Base-by-base conservation (phyloP, 2,797 vertebrate species). In the Sternotherus odoratus region DNA sequence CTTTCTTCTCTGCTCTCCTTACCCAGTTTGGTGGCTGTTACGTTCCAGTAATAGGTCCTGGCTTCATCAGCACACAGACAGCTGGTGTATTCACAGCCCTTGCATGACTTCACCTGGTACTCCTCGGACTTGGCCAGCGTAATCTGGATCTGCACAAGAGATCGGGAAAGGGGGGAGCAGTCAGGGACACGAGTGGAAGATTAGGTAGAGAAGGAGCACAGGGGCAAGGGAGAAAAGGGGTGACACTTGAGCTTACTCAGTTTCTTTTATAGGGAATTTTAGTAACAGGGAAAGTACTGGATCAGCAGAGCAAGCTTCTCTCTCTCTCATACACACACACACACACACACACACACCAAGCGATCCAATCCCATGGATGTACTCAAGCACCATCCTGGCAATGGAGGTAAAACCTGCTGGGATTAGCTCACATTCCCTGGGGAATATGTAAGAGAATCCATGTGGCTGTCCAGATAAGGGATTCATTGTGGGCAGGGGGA, bases 31-130 rank as follows among this genome's bases (percentile, higher is more conserved):
- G 95, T 90, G 6, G 98, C 97, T 23, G 95, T 98, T 48, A 98
- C 81, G 0, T 97, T 97, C 98, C 98, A 98, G 12, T 96, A 96
- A 96, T 98, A 98, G 53, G 98, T 98, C 79, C 90, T 92, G 91
- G 98, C 98, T 94, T 98, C 98, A 6, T 98, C 97, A 3, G 93
- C 96, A 54, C 98, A 98, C 72, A 98, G 86, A 94, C 98, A 98
- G 90, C 91, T 91, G 1, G 74, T 96, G 95, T 97, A 95, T n/a
- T 85, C 77, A 94, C 96, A 98, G 56, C 89, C 96, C 0, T 93
- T 86, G 53, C 96, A 98, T 4, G 57, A 60, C 30, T 92, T 94
- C 90, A 79, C 86, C 23, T 78, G 93, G 95, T 96, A 98, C 77
- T 98, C 93, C 26, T 97, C 60, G 0, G 98, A 98, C 1, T 95